Evolutionary conservation across 2,888 invertebrate genomes (phyloP), one percentile per base, ranked within the genome.

Genomic region (Conistra vaccinii): DNA sequence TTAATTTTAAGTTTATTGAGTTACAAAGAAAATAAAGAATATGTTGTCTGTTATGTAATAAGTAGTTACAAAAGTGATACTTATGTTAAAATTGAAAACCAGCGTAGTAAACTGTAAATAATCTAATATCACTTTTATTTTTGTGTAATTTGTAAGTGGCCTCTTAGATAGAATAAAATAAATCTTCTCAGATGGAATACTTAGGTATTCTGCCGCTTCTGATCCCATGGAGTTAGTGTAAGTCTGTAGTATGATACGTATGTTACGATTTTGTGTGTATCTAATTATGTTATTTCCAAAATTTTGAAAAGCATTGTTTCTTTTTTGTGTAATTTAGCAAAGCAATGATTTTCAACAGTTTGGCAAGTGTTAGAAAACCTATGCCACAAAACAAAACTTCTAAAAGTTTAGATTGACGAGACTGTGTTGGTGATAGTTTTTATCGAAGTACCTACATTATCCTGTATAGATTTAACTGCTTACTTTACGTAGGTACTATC

Each of bases 1-100:
- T 69, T 65, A 32, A 76, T 70, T 57, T 65, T 66, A 60, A 68
- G 79, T 58, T 63, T 55, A 57, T 67, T 20, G 6, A 62, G 80
- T 53, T 61, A 45, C 4, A 48, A 20, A 78, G 26, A 76, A 48
- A 29, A 45, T 14, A 57, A 23, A 9, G 26, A 9, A 14, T 60
- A 78, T 17, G 29, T 55, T 70, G 20, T 17, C 42, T 53, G 51
- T 48, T 51, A 60, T 51, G 58, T 51, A 57, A 26, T 45, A n/a
- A n/a, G n/a, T n/a, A 72, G 55, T 73, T 45, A n/a, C 2, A 6
- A n/a, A 63, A 51, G 23, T 42, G 45, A 42, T 58, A 48, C 78
- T 3, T 32, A 32, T 32, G 14, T 53, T n/a, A 29, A 58, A 20
- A 39, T 67, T 39, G 14, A 20, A 48, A 45, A 20, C 9, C 3